These are phyloP conservation scores for Sycophaga agraensis DNA, from an alignment of 1,140 invertebrate genomes.

Conservation along the genomic window DNA sequence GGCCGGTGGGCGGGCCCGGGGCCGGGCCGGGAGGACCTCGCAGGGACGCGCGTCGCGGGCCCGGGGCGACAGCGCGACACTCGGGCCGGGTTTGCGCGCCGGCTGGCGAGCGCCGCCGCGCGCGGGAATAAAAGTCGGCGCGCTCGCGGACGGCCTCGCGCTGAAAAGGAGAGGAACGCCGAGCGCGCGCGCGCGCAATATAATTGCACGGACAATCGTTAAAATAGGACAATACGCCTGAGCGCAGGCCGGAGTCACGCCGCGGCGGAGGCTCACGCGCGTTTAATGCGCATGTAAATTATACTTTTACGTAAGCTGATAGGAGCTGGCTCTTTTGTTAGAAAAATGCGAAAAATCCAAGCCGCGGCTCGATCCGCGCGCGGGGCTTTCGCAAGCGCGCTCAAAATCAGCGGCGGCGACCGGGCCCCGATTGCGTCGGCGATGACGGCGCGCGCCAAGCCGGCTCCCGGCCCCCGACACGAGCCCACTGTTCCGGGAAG, in stretches of 20 bases:
- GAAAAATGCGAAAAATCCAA: not conserved
- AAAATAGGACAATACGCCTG: constrained; percentile 27
- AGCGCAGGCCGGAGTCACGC: too few relatives aligned
- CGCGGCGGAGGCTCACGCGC: not conserved
- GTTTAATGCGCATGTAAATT: constrained; percentile 24
- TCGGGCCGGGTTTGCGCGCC: too few relatives aligned
- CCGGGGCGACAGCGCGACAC: too few relatives aligned
- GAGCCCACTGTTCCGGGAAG: too few relatives aligned
- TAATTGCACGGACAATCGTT: constrained; percentile 27
- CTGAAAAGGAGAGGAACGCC: constrained; percentile 12
- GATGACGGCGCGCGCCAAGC: too few relatives aligned
- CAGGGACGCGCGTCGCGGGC: constrained; percentile 8
- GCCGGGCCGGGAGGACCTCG: not conserved
- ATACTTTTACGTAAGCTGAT: constrained; percentile 16
- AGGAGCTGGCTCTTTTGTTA: not conserved
- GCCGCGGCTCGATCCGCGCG: not conserved
- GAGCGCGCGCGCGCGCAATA: constrained; percentile 11
- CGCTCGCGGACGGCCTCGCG: constrained; percentile 27
- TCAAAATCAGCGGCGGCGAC: too few relatives aligned
- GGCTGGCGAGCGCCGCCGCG: too few relatives aligned
- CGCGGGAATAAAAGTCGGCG: constrained; percentile 31
- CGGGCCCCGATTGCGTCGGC: too few relatives aligned
- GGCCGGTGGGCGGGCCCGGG: too few relatives aligned
- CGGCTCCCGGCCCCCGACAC: too few relatives aligned
- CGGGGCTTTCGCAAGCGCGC: too few relatives aligned